Evolutionary conservation across 2,888 invertebrate genomes (phyloP).

Genomic region (Dryobota labecula): DNA sequence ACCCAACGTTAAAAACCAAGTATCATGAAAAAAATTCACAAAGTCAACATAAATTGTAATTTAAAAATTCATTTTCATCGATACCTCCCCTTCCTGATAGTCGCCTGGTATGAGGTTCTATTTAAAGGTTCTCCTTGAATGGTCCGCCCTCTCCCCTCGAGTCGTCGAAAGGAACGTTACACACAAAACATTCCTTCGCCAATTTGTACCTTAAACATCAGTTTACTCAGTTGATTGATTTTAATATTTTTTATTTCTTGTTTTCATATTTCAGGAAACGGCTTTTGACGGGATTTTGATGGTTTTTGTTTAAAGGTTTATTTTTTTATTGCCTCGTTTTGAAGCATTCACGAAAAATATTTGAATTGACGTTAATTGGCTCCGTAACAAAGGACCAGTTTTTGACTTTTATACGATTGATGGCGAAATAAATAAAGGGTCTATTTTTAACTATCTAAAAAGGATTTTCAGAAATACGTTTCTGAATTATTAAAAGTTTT

Average conservation of each 20-base stretch:
- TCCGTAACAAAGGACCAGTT: conserved; percentile 8
- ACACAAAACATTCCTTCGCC: conserved; percentile 38
- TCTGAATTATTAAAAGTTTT: conserved; percentile 1
- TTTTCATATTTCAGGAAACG: conserved; percentile 15
- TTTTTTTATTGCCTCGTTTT: conserved; percentile 27
- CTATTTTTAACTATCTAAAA: background rate
- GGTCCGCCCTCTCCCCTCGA: conserved; percentile 40
- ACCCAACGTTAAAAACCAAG: conserved; percentile 1
- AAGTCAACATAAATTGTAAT: conserved; percentile 27
- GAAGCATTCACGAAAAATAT: background rate
- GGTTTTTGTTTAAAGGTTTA: conserved; percentile 25
- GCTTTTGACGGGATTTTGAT: background rate
- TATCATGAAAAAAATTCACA: conserved; percentile 3
- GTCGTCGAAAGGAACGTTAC: conserved; percentile 30
- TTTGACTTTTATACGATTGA: background rate
- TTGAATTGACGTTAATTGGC: conserved; percentile 16
- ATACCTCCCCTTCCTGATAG: conserved; percentile 64
- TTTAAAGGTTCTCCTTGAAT: conserved; percentile 70
- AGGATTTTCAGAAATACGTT: background rate
- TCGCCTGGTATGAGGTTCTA: conserved; percentile 77
- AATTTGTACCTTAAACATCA: conserved; percentile 41
- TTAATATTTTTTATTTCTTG: conserved; percentile 34
- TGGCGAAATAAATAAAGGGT: background rate
- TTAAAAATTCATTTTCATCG: conserved; percentile 54
- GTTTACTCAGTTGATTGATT: conserved; percentile 53